phyloP scores from a whole-genome alignment of 2,113 vertebrate genomes.

The Labeo rohita region DNA sequence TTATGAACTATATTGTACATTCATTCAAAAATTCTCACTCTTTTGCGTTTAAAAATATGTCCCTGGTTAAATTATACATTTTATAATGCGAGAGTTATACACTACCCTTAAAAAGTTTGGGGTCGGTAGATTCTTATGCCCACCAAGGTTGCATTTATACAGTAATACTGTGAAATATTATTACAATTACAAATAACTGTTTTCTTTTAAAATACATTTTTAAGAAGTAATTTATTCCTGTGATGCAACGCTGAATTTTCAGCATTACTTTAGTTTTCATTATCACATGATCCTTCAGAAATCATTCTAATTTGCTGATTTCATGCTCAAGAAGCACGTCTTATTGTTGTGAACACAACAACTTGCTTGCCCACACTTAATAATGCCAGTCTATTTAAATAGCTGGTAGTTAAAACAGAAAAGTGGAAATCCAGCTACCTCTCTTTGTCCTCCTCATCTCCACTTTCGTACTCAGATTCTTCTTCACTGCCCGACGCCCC shows the following conservation, averaged over 20 bases:
- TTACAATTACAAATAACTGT: background rate
- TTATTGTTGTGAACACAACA: background rate
- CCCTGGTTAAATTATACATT: background rate
- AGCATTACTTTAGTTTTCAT: background rate
- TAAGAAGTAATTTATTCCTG: background rate
- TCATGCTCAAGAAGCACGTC: background rate
- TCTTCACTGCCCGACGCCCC: conserved; percentile 80
- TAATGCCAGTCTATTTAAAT: background rate
- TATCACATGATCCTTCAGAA: background rate
- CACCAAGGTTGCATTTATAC: too few species aligned
- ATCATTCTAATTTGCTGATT: background rate
- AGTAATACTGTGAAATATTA: background rate
- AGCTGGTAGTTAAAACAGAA: background rate
- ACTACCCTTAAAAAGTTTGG: background rate
- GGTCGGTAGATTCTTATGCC: background rate
- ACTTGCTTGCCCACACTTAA: background rate
- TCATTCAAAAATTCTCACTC: too few species aligned
- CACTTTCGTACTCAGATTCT: conserved; percentile 95
- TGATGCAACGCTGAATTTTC: background rate
- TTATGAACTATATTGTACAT: too few species aligned
- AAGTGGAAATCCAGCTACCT: conserved; percentile 74
- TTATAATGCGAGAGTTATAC: background rate
- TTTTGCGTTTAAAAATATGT: too few species aligned
- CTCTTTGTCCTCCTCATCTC: conserved; percentile 89
- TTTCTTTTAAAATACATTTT: background rate